Base-by-base conservation (phyloP, 2,888 invertebrate genomes). In the Merodon equestris region DNA sequence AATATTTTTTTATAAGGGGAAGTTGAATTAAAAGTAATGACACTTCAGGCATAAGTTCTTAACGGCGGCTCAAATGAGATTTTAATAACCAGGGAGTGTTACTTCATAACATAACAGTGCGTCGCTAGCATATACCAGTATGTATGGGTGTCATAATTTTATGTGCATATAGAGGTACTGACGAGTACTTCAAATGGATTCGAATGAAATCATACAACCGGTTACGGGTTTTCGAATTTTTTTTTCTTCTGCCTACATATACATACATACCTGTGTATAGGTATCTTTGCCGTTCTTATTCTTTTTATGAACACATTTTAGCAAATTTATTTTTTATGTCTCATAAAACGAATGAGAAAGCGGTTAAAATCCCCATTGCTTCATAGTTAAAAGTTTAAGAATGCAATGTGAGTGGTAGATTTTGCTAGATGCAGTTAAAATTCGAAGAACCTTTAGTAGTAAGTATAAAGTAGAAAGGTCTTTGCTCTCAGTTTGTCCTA, bases 1-100 rank as follows among this genome's bases (percentile, higher is more conserved):
- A 40, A 40, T 18, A 45, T 51, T 38, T 51, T 38, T 7, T 50
- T 17, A n/a, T 50, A 2, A 36, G 13, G 18, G 18, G 38, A 36
- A 70, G 64, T 56, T 45, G 27, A 75, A 64, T 64, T 64, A 44
- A 56, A 66, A 50, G 64, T 76, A 76, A 71, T 76, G 54, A 66
- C 18, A 34, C 48, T 47, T n/a, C 38, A 57, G 27, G 27, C 44
- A 61, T 48, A 27, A 14, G 40, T 47, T 72, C 34, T 58, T 17
- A 13, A 51, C 47, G 60, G 14, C 40, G 17, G 15, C 19, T 19
- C 50, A 71, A 66, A 76, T 76, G 66, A 51, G 66, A 50, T 66
- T 76, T 76, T 76, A 76, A 76, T 76, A 66, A 58, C 14, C 42
- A 36, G 15, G 10, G 51, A 13, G 13, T 42, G 51, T 34, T 42